These are phyloP conservation scores for Himalopsyche japonica DNA, from an alignment of 2,888 invertebrate species.

Conservation along the genomic window DNA sequence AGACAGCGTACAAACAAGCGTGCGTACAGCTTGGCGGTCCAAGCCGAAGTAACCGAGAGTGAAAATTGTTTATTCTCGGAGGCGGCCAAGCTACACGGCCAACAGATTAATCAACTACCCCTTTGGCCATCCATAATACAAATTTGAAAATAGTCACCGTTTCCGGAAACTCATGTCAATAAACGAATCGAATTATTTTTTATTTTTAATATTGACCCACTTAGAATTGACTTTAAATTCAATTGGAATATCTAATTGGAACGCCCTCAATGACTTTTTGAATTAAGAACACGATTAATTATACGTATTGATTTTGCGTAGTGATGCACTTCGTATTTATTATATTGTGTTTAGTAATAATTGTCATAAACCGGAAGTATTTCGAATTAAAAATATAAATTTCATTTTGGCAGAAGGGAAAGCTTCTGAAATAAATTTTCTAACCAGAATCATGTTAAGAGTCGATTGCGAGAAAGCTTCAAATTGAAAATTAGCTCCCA, in stretches of 20 bases:
- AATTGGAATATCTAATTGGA: background rate
- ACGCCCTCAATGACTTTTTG: background rate
- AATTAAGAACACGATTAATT: too few species aligned
- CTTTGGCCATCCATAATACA: background rate
- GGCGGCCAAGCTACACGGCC: background rate
- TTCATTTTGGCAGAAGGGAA: too few species aligned
- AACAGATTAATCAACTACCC: background rate
- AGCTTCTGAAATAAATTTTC: too few species aligned
- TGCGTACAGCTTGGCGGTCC: constrained; percentile 13
- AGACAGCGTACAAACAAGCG: background rate
- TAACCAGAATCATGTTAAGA: too few species aligned
- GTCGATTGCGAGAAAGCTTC: too few species aligned
- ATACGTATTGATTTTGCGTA: too few species aligned
- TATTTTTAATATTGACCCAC: background rate
- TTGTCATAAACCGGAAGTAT: too few species aligned
- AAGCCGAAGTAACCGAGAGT: constrained; percentile 23
- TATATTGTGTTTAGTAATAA: too few species aligned
- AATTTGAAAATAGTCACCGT: background rate
- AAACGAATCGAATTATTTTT: background rate
- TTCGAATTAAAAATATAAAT: too few species aligned
- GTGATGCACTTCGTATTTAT: too few species aligned
- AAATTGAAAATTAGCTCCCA: too few species aligned
- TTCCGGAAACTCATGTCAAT: background rate
- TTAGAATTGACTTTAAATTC: background rate
- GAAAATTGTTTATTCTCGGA: background rate